A percentile compares a stretch with the other conserved stretches of the same genome.
Conservation (phyloP, 2,888 invertebrate genomes). For the Cantharis flavilabris region DNA sequence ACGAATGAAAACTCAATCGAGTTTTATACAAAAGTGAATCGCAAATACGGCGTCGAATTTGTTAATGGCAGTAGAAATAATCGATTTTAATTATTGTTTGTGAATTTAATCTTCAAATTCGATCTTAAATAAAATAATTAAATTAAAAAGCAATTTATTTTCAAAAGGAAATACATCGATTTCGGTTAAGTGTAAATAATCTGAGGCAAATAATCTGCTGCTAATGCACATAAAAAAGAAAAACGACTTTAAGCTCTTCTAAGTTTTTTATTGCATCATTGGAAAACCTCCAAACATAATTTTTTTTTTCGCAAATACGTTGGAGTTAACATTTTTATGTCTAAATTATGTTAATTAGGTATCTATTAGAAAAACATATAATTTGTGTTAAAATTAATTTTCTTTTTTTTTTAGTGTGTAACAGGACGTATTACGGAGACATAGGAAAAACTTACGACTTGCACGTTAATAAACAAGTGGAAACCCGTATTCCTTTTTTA, state of each 20-base stretch:
- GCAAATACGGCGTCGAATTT: not conserved
- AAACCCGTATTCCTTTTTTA: constrained; percentile 80
- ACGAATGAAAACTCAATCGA: not conserved
- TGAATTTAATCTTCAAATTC: not conserved
- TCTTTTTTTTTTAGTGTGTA: constrained; percentile 68
- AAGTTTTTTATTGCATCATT: not conserved
- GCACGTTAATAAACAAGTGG: constrained; percentile 72
- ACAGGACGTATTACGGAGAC: constrained; percentile 89
- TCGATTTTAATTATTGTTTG: not conserved
- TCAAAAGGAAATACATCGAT: not conserved
- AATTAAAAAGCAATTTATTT: not conserved
- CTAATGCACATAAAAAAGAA: not conserved
- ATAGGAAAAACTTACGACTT: constrained; percentile 82
- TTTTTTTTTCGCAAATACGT: not conserved
- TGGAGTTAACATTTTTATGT: not conserved
- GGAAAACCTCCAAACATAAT: not conserved
- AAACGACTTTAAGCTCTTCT: not conserved
- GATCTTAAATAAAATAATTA: not conserved
- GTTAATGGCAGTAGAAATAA: not conserved
- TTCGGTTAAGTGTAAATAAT: not conserved
- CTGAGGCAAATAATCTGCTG: not conserved
- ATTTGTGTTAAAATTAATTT: not conserved
- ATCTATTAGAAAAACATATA: not conserved
- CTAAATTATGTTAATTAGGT: not conserved
- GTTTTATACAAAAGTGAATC: not conserved